Percentiles rank a stretch among this genome's conserved stretches.
phyloP scores from a whole-genome alignment of 2,113 vertebrate species.

The Melospiza melodia region DNA sequence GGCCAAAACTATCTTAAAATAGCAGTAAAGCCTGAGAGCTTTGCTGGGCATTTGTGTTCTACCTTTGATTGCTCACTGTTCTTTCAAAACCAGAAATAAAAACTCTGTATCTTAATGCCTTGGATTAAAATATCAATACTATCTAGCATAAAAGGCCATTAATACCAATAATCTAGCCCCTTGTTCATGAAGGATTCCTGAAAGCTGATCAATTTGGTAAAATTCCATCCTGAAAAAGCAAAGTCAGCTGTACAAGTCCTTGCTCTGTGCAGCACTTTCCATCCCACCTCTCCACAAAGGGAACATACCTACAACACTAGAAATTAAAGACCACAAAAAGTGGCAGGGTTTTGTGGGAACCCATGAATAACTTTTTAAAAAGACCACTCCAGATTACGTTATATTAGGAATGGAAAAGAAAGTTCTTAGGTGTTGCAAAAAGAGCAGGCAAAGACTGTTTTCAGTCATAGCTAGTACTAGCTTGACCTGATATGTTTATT shows the following conservation, averaged over 20 bases:
- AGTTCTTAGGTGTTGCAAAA: background rate
- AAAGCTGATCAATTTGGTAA: slow-evolving; percentile 21
- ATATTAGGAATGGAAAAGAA: background rate
- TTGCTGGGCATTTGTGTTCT: background rate
- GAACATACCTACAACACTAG: background rate
- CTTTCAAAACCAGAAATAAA: slow-evolving; percentile 29
- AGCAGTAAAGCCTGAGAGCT: slow-evolving; percentile 42
- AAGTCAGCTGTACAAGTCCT: background rate
- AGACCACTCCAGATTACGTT: background rate
- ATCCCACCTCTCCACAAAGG: background rate
- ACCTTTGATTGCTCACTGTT: background rate
- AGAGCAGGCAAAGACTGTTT: background rate
- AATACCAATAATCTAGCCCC: background rate
- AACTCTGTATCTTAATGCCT: background rate
- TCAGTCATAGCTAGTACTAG: background rate
- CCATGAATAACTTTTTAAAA: background rate
- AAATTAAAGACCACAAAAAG: background rate
- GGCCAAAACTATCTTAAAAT: slow-evolving; percentile 39
- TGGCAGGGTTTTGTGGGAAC: background rate
- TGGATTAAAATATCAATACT: slow-evolving; percentile 52
- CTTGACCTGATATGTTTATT: background rate
- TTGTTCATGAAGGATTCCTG: background rate
- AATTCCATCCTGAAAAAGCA: background rate
- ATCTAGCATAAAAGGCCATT: background rate
- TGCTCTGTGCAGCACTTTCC: background rate